Base-by-base conservation (phyloP, 2,797 vertebrate genomes). In the Bradypodion pumilum region DNA sequence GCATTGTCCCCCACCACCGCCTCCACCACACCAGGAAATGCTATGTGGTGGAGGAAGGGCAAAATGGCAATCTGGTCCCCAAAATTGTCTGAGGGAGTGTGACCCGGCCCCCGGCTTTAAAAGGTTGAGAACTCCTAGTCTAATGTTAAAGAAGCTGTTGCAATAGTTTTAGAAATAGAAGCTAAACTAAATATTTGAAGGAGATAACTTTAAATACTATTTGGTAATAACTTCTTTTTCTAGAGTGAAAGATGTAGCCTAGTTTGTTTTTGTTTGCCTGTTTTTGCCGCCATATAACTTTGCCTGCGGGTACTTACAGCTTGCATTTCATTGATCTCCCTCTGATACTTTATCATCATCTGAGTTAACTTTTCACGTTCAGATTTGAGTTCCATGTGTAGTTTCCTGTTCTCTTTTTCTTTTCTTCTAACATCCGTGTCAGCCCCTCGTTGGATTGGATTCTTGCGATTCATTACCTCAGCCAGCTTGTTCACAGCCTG, bases 381-480 rank as follows among this genome's bases (percentile, higher is more conserved):
- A 0, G 98, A 98, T 78, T 98, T 97, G 80, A 99, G 95, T 91
- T 99, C 99, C 95, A 99, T 95, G 87, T 99, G 99, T 81, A 99
- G 95, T 94, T 99, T 99, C 94, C 98, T 96, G 93, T 99, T 99
- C 93, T 99, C 99, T 92, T 99, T 99, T 80, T 99, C 99, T 91
- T 99, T 99, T 72, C 98, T 96, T 84, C 97, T 95, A 91, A 99
- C 96, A 74, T 99, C 99, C 0, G 98, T 98, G 95, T 99, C 98
- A 65, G 97, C 98, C 52, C 98, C 98, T 7, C 98, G 98, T 73
- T 98, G 98, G 87, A 97, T 96, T 2, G 97, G 95, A 92, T 97
- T 97, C 93, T 99, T 99, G 84, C 98, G 96, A 95, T 99, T 99
- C 98, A 99, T 98, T 90, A 99, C 99, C 95, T 99, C 99, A 8